These are phyloP conservation scores for Lithophane semibrunnea DNA, from an alignment of 2,888 invertebrate species.

Conservation along the genomic window DNA sequence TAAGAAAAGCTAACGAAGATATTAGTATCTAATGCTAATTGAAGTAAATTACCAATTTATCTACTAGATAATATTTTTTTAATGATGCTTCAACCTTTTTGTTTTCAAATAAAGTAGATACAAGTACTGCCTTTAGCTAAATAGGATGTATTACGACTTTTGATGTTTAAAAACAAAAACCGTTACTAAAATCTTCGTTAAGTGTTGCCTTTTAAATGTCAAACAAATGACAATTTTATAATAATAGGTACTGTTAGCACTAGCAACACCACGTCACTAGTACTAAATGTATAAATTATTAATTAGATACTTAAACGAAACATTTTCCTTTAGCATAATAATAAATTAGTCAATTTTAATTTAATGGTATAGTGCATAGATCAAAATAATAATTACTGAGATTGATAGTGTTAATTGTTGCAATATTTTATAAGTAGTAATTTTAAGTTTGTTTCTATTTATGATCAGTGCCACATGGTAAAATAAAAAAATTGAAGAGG, in stretches of 20 bases:
- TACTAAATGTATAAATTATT: conserved; percentile 70
- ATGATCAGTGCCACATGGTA: conserved; percentile 72
- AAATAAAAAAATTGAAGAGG: conserved; percentile 56
- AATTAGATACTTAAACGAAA: conserved; percentile 68
- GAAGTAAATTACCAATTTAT: conserved; percentile 11
- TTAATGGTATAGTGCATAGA: conserved; percentile 73
- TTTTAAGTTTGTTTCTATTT: conserved; percentile 72
- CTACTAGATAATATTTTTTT: conserved; percentile 7
- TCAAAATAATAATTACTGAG: conserved; percentile 78
- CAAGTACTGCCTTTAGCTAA: conserved; percentile 5
- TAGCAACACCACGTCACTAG: conserved; percentile 71
- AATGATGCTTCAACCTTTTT: conserved; percentile 21
- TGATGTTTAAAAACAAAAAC: neutral
- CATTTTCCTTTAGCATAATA: conserved; percentile 81
- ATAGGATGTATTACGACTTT: neutral
- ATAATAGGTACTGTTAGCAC: conserved; percentile 46
- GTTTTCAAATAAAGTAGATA: conserved; percentile 1
- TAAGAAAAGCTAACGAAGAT: conserved; percentile 50
- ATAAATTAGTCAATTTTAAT: conserved; percentile 85
- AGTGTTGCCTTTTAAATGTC: conserved; percentile 31
- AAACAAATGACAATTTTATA: conserved; percentile 30
- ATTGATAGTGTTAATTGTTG: conserved; percentile 82
- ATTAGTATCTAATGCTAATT: conserved; percentile 46
- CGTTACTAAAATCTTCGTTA: conserved; percentile 59
- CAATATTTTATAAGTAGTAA: conserved; percentile 75